Evolutionary conservation across 2,888 invertebrate genomes (phyloP), one percentile per base, ranked within the genome.

Genomic region (Sympetrum striolatum): DNA sequence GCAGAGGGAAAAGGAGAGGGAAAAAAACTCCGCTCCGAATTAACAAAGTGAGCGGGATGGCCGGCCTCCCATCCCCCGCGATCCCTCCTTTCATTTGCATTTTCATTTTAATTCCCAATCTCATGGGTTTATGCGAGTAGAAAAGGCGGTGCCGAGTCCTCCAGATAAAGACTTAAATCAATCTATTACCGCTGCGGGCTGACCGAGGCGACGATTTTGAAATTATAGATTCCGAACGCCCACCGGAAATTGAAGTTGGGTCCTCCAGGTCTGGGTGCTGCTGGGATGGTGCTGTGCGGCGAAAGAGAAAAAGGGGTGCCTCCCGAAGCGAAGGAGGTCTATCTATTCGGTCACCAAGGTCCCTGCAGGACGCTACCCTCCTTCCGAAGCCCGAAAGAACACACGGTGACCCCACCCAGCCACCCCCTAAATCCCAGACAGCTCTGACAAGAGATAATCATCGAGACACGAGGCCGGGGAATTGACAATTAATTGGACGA

Each of bases 131-230:
- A 81, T 48, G 53, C 53, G 25, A 31, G 35, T 22, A 10, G 82
- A 82, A 25, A 53, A 58, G 35, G 58, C 25, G 82, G 35, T 37
- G 80, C 39, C 73, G n/a, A 6, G 64, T 64, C 64, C 64, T 12
- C 82, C 86, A 86, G 86, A 86, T 86, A 86, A 86, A 86, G 86
- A 86, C 86, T 86, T 86, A 86, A 86, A 86, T 86, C 86, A 86
- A 86, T 86, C 60, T 60, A 86, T 86, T 86, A 86, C 60, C 37
- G 86, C 86, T 86, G 60, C 37, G 64, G 86, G 86, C 86, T n/a
- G 64, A n/a, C 37, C 37, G 86, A 86, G 86, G 86, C 86, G 86
- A 86, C 86, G 86, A 86, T 86, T 86, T 86, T 64, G 86, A 86
- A 86, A 86, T 86, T 86, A 86, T 86, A 86, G 86, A 86, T 86